Evolutionary conservation across 2,797 vertebrate species (phyloP), one percentile per base, ranked within the genome.

Genomic region (Rhinogobio ventralis): DNA sequence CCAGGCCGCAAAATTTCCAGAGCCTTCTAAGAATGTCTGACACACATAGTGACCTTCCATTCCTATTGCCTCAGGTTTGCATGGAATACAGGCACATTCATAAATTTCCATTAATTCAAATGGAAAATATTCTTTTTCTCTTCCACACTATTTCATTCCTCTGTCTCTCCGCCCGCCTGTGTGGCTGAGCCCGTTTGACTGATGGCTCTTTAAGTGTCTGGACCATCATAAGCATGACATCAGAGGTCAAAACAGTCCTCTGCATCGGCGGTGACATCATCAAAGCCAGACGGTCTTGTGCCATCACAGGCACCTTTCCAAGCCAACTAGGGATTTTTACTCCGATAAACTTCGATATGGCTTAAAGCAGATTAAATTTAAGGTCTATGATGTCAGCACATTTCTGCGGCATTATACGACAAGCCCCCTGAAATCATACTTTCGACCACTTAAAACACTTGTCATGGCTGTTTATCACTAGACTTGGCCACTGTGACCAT

Each of bases 11-110:
- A 81, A 79, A 76, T 82, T 86, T 90, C 84, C 39, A 51, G 85
- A 67, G 53, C 79, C 80, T 84, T 82, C 67, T 62, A 82, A 84
- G 69, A 89, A 86, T 83, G 84, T 68, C 83, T 85, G 79, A 79
- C 77, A 69, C 84, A 83, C 79, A 57, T 67, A 71, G 60, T 86
- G 75, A 85, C 86, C 85, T 84, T 68, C 55, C 66, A 84, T 86
- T 79, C 33, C 83, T 84, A 55, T 71, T 85, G 84, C 71, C 15
- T 73, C 23, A 75, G 66, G 84, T 67, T 83, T 80, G 84, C 23
- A n/a, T 84, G 28, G 85, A 89, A 84, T 76, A 86, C 81, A 83
- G 66, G 23, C 33, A 30, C 81, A 57, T 79, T 46, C 60, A 80
- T 84, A 82, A 36, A 82, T 71, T 72, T 78, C 76, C 72, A 81